Evolutionary conservation across 1,140 invertebrate species (phyloP).

Genomic region (Drosophila ironensis): DNA sequence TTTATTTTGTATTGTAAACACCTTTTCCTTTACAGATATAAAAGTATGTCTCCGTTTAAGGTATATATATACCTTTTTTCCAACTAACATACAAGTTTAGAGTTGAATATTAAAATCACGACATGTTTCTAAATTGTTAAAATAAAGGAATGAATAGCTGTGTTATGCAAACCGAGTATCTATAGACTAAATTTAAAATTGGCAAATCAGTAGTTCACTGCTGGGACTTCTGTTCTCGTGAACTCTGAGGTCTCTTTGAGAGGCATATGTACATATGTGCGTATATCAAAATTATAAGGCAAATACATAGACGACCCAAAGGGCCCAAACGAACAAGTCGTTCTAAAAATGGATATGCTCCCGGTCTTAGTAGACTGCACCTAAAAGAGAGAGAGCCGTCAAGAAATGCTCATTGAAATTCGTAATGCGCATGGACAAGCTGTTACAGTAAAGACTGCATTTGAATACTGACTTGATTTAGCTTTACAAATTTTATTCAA

Average conservation of each 20-base stretch:
- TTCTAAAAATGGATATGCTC: slow-evolving; percentile 65
- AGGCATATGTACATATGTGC: slow-evolving; percentile 1
- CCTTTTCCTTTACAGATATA: too few species aligned
- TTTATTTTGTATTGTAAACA: too few species aligned
- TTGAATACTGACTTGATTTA: too few species aligned
- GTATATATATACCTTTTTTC: too few species aligned
- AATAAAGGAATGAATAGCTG: too few species aligned
- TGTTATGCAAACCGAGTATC: slow-evolving; percentile 50
- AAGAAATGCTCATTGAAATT: slow-evolving; percentile 44
- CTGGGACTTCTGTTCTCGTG: slow-evolving; percentile 2
- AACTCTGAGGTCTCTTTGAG: slow-evolving; percentile 12
- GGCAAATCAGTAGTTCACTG: slow-evolving; percentile 8
- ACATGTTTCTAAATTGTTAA: too few species aligned
- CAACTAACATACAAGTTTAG: too few species aligned
- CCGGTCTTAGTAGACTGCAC: slow-evolving; percentile 10
- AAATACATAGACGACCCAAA: neutral
- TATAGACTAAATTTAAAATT: slow-evolving; percentile 62
- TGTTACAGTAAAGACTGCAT: slow-evolving; percentile 3
- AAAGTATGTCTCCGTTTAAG: too few species aligned
- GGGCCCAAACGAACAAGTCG: slow-evolving; percentile 21
- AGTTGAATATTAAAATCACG: too few species aligned
- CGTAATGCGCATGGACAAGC: slow-evolving; percentile 52
- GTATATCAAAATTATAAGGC: slow-evolving; percentile 13
- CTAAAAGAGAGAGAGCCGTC: slow-evolving; percentile 9
- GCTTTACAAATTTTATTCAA: too few species aligned